phyloP scores from a whole-genome alignment of 2,888 invertebrate species.

The Ormyrus pomaceus region DNA sequence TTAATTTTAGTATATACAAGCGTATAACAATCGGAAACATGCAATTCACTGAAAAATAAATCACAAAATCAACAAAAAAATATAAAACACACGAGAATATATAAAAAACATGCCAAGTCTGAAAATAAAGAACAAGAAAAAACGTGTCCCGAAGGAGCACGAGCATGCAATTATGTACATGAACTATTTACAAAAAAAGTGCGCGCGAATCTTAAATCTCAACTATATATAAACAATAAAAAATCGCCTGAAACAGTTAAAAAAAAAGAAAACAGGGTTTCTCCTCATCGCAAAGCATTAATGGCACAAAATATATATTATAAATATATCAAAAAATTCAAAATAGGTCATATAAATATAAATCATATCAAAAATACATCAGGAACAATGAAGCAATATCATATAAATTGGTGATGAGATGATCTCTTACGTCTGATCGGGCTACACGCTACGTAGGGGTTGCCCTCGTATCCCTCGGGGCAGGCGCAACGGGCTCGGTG shows the following conservation, averaged over 20 bases:
- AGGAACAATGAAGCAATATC: too few relatives aligned
- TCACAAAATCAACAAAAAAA: constrained; percentile 3
- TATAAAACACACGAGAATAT: not conserved
- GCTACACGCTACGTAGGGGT: constrained; percentile 79
- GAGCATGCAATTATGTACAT: constrained; percentile 43
- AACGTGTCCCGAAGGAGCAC: constrained; percentile 3
- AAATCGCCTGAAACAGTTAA: constrained; percentile 42
- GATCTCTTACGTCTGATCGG: constrained; percentile 45
- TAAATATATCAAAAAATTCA: constrained; percentile 5
- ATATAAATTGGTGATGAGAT: too few relatives aligned
- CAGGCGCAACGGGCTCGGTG: constrained; percentile 89
- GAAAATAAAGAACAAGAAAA: constrained; percentile 9
- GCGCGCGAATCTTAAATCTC: constrained; percentile 5
- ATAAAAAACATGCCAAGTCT: constrained; percentile 30
- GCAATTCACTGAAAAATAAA: constrained; percentile 11
- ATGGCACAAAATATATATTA: constrained; percentile 13
- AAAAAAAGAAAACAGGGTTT: constrained; percentile 22
- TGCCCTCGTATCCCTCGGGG: constrained; percentile 84
- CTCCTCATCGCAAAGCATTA: not conserved
- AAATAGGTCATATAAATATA: not conserved
- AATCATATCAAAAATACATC: too few relatives aligned
- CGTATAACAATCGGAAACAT: not conserved
- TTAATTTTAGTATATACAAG: constrained; percentile 31
- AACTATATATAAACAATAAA: not conserved
- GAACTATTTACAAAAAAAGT: constrained; percentile 8